Percentiles rank a stretch among this genome's conserved stretches.
These are phyloP conservation scores for Temnothorax curvispinosus DNA, from an alignment of 1,140 invertebrate species.

Conservation along the genomic window DNA sequence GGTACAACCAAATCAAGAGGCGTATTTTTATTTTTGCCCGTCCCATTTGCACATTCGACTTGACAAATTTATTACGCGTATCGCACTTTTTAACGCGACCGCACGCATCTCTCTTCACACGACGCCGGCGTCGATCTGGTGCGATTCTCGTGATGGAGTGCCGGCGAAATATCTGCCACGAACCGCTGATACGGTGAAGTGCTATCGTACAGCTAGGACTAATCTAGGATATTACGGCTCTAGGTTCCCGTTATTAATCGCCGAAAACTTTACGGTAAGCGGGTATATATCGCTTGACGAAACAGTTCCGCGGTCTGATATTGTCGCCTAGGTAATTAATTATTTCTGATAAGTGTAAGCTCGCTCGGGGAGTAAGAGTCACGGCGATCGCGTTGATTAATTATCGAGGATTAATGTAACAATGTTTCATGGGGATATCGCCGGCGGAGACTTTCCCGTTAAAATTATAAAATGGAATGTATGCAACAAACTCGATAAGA, in stretches of 20 bases:
- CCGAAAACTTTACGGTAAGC: slow-evolving; percentile 48
- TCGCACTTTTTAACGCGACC: not conserved
- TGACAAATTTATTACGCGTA: not conserved
- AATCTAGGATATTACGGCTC: slow-evolving; percentile 45
- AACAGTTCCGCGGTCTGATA: slow-evolving; percentile 63
- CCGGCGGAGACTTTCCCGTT: slow-evolving; percentile 15
- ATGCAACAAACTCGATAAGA: not conserved
- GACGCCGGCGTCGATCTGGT: not conserved
- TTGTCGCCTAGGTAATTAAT: slow-evolving; percentile 65
- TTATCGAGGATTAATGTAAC: slow-evolving; percentile 69
- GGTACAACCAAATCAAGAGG: not conserved
- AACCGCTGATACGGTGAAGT: slow-evolving; percentile 23
- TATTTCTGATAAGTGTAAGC: slow-evolving; percentile 70
- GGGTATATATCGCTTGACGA: slow-evolving; percentile 2
- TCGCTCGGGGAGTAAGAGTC: slow-evolving; percentile 48
- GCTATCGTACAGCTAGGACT: slow-evolving; percentile 14
- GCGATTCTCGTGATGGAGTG: slow-evolving; percentile 16
- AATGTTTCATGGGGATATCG: slow-evolving; percentile 20
- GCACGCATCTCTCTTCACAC: not conserved
- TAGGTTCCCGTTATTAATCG: slow-evolving; percentile 35
- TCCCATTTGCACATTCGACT: not conserved
- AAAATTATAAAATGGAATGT: slow-evolving; percentile 7
- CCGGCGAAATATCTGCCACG: slow-evolving; percentile 29
- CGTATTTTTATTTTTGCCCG: not conserved
- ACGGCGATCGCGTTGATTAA: slow-evolving; percentile 66